A percentile compares a stretch with the other conserved stretches of the same genome.
Conservation (phyloP, 2,113 vertebrate species). For the Acanthisitta chloris region DNA sequence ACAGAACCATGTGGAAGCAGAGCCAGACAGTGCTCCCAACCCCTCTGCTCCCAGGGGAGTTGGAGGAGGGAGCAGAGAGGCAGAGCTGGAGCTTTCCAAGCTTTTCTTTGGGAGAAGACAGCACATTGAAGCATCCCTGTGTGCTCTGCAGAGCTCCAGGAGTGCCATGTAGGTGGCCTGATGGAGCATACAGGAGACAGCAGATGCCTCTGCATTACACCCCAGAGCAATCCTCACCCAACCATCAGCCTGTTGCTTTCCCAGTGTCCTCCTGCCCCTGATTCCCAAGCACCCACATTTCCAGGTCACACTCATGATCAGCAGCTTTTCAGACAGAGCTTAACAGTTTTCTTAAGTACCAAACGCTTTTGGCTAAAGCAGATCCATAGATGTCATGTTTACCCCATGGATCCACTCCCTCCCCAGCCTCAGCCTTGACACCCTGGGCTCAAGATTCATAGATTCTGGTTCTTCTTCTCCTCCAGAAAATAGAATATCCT, state of each 20-base stretch:
- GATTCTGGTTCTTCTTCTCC: accelerated
- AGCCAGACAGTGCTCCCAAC: background rate
- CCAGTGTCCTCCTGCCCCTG: background rate
- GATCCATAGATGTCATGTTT: accelerated
- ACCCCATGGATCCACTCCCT: background rate
- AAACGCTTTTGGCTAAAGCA: background rate
- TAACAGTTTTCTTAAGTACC: accelerated
- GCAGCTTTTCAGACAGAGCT: background rate
- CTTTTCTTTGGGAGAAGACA: background rate
- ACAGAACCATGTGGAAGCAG: accelerated
- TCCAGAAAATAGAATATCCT: background rate
- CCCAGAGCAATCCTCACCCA: accelerated
- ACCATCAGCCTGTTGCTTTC: background rate
- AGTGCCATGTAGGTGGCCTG: background rate
- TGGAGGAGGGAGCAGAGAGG: background rate
- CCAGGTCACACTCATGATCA: accelerated
- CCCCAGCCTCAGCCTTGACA: background rate
- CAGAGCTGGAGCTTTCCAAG: background rate
- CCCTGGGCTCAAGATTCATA: accelerated
- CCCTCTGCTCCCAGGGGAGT: background rate
- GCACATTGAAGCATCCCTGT: accelerated
- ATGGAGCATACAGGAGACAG: background rate
- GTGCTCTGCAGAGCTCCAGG: background rate
- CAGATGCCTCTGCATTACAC: background rate
- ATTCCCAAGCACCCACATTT: background rate